These are phyloP conservation scores for Rhincodon typus DNA, from an alignment of 2,797 vertebrate species.

Conservation along the genomic window DNA sequence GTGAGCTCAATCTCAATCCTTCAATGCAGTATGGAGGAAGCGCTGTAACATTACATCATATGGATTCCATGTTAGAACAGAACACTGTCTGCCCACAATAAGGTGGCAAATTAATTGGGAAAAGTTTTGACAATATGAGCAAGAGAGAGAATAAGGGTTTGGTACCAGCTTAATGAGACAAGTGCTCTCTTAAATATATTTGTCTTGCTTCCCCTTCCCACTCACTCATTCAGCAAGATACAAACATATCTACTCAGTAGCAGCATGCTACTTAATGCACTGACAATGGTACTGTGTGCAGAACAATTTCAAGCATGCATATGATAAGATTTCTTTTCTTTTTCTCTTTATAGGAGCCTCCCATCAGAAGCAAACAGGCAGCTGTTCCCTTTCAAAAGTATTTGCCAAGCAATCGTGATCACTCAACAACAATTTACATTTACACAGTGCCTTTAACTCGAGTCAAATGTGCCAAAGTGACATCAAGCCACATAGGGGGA, in stretches of 20 bases:
- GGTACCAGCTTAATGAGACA: neutral
- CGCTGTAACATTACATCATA: too few species aligned
- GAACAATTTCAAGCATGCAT: conserved; percentile 1
- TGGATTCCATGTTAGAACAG: neutral
- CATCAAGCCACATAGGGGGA: too few species aligned
- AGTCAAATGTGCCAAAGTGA: too few species aligned
- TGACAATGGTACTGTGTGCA: neutral
- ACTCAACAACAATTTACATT: neutral
- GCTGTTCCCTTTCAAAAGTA: neutral
- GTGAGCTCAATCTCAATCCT: too few species aligned
- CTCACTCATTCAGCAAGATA: conserved; percentile 1
- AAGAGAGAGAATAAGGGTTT: neutral
- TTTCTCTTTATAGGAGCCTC: neutral
- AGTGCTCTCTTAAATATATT: conserved; percentile 17
- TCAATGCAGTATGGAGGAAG: too few species aligned
- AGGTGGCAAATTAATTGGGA: neutral
- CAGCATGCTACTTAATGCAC: neutral
- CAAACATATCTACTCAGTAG: neutral
- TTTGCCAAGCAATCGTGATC: neutral
- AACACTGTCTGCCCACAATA: neutral
- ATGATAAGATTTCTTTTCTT: neutral
- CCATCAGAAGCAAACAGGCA: neutral
- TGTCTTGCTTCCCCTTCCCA: conserved; percentile 15
- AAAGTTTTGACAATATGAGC: neutral
- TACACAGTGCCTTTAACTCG: too few species aligned